Evolutionary conservation across 2,797 vertebrate species (phyloP).

Genomic region (Etheostoma nigrum): DNA sequence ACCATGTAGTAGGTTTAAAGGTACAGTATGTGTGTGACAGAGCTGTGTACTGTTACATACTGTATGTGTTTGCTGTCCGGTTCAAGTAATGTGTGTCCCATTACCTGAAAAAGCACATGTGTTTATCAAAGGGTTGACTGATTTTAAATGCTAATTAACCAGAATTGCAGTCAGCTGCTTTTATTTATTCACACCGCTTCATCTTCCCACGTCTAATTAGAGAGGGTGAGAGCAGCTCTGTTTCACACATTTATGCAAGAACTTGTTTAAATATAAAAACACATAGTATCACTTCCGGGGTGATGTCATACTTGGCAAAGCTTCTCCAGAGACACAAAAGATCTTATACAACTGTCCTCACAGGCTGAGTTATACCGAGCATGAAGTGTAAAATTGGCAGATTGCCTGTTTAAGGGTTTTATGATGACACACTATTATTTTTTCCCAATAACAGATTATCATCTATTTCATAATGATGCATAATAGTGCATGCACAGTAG

Average conservation of each 20-base stretch:
- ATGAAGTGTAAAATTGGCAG: not conserved
- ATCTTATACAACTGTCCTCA: not conserved
- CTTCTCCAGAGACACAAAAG: not conserved
- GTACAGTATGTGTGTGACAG: no score
- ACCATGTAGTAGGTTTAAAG: not conserved
- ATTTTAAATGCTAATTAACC: slow-evolving; percentile 10
- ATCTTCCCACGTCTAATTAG: slow-evolving; percentile 23
- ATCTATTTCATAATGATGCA: not conserved
- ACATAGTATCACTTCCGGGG: not conserved
- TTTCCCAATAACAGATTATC: not conserved
- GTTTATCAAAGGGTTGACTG: slow-evolving; percentile 7
- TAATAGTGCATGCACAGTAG: no score
- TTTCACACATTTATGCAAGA: slow-evolving; percentile 7
- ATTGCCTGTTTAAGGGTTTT: not conserved
- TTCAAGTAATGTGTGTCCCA: not conserved
- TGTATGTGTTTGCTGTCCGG: not conserved
- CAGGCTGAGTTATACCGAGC: not conserved
- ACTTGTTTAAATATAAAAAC: not conserved
- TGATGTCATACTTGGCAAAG: no score
- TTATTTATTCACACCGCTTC: not conserved
- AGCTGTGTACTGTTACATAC: not conserved
- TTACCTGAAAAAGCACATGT: not conserved
- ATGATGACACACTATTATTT: not conserved
- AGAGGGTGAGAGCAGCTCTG: not conserved
- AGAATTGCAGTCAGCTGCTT: not conserved